These are phyloP conservation scores for Amazona vittata DNA, from an alignment of 2,113 vertebrate species.

Conservation along the genomic window DNA sequence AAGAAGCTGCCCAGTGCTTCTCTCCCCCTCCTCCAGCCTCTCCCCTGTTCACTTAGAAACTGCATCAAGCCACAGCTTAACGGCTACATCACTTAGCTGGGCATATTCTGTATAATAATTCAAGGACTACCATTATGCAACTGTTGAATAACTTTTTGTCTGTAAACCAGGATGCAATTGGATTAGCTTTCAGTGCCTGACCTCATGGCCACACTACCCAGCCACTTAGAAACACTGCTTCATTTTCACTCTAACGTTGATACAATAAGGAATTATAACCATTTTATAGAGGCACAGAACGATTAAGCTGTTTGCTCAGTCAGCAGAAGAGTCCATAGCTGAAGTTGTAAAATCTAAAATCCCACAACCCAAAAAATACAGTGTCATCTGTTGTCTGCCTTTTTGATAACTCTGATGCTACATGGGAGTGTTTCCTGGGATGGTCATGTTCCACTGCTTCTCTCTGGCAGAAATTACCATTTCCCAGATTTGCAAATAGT, in stretches of 20 bases:
- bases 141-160: neutral
- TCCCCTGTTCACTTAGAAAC: neutral
- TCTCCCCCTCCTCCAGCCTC: neutral
- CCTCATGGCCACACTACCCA: neutral
- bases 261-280: neutral
- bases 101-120: neutral
- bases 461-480: neutral
- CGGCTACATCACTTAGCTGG: neutral
- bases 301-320: neutral
- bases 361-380: neutral
- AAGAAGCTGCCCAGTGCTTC: neutral
- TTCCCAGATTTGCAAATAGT: neutral
- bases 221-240: neutral
- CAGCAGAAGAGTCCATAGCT: neutral
- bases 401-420: neutral
- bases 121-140: neutral
- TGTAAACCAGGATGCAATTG: neutral
- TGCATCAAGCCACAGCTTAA: accelerated
- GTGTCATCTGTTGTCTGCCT: neutral
- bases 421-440: neutral
- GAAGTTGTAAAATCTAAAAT: neutral
- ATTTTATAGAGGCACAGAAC: neutral
- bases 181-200: neutral
- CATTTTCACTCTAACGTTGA: neutral
- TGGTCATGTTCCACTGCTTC: neutral